Evolutionary conservation across 2,113 vertebrate genomes (phyloP), one percentile per base, ranked within the genome.

Genomic region (Colossoma macropomum): DNA sequence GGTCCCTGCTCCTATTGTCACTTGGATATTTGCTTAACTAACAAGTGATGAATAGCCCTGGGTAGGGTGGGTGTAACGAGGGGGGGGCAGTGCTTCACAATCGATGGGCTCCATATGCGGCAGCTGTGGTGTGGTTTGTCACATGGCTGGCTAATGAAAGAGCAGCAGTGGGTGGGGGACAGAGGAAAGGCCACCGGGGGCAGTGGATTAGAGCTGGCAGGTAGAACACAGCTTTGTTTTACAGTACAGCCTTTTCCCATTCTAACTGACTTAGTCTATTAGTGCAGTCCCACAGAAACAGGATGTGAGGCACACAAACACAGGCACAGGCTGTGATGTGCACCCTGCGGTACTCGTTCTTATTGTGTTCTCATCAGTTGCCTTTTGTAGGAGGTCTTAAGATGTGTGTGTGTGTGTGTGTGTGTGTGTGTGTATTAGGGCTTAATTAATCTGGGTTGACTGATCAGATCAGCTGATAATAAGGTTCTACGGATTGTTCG

Each of bases 1-100:
- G 54, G 4, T 25, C 21, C 45, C 19, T 13, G 19, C 69, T 62
- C 69, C 71, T 73, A 63, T 52, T 73, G 56, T 62, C 79, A 32
- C 38, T 73, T 28, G 41, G 69, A 73, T 63, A 63, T 41, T 60
- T 63, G 56, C 38, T 71, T 73, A 60, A 81, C 79, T 73, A 81
- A 63, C 25, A 45, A 50, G 27, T 62, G 25, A 62, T 80, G 79
- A 80, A 80, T 62, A 71, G 54, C 59, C 59, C 48, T 21, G 34
- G 66, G 30, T 45, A 13, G 34, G 34, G 68, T 32, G 65, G 54
- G 54, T n/a, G 54, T 56, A 56, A 56, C 5, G 8, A 21, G 54
- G 7, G 32, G 19, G 66, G 0, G 54, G 59, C 59, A 62, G 59
- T 27, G n/a, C 59, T 27, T 62, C 25, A 62, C 59, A 62, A 62